These are phyloP conservation scores for Prietella phreatophila DNA, from an alignment of 2,113 vertebrate species.

Conservation along the genomic window DNA sequence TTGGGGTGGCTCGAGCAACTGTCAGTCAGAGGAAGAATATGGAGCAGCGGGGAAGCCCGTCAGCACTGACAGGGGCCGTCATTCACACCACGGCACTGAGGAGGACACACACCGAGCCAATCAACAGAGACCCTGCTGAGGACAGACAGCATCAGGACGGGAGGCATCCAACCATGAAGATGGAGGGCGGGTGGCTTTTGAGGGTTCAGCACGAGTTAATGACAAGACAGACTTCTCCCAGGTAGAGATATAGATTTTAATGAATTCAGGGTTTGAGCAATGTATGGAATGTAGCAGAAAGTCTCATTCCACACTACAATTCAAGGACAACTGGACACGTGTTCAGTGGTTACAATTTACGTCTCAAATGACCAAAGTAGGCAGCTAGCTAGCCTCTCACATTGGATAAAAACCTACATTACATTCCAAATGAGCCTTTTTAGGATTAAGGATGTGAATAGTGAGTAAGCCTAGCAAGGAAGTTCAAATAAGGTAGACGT, in stretches of 20 bases:
- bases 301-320: not conserved
- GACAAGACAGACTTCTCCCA: conserved; percentile 17
- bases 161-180: conserved; percentile 52
- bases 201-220: conserved; percentile 39
- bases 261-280: conserved; percentile 3
- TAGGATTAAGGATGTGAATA: conserved; percentile 8
- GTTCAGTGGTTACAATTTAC: not conserved
- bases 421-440: conserved; percentile 15
- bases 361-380: not conserved
- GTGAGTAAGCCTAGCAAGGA: not conserved
- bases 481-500: conserved; percentile 41
- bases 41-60: conserved; percentile 50
- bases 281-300: not conserved
- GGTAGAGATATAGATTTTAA: conserved; percentile 37
- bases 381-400: not conserved
- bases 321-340: not conserved
- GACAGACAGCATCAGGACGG: conserved; percentile 54
- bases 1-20: conserved; percentile 52
- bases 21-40: conserved; percentile 60
- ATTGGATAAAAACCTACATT: conserved; percentile 19
- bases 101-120: conserved; percentile 56
- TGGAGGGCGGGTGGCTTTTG: conserved; percentile 38
- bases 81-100: conserved; percentile 52
- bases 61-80: conserved; percentile 55
- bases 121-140: conserved; percentile 50